Conservation (phyloP, 37 sponge, comb jelly and placozoan species). For the Halisarca cf. caerulea region DNA sequence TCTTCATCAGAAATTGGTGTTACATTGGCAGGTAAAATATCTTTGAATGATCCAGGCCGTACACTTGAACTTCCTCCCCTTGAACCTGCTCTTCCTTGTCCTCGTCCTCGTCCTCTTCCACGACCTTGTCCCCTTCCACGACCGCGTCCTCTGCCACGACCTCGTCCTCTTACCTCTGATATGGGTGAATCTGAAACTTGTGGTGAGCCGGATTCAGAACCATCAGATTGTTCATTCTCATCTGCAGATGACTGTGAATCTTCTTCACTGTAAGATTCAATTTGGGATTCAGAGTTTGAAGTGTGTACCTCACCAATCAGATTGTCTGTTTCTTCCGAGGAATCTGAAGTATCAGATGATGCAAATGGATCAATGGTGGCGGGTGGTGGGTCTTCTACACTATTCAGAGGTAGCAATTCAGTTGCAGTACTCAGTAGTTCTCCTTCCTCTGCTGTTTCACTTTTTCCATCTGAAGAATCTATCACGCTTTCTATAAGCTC, state of each 20-base stretch:
- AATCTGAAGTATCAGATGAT: no score
- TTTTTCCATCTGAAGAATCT: no score
- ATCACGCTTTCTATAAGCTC: no score
- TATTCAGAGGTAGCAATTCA: no score
- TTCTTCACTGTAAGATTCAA: not conserved
- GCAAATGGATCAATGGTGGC: no score
- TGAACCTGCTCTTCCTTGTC: not conserved
- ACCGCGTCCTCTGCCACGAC: not conserved
- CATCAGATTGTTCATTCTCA: not conserved
- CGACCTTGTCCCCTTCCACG: slow-evolving; percentile 10
- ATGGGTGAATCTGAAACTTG: no score
- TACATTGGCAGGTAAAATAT: not conserved
- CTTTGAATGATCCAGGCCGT: not conserved
- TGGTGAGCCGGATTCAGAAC: not conserved
- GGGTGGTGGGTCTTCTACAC: no score
- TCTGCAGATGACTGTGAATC: not conserved
- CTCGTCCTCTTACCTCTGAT: no score
- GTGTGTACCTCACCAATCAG: no score
- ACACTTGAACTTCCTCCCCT: not conserved
- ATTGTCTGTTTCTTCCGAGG: no score
- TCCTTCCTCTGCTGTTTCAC: no score
- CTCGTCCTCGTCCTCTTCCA: not conserved
- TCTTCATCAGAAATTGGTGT: not conserved
- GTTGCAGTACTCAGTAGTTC: no score
- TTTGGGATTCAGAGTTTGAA: not conserved